Percentiles rank a stretch among this genome's conserved stretches.
Conservation (phyloP, 2,113 vertebrate genomes). For the Ceratotherium simum region DNA sequence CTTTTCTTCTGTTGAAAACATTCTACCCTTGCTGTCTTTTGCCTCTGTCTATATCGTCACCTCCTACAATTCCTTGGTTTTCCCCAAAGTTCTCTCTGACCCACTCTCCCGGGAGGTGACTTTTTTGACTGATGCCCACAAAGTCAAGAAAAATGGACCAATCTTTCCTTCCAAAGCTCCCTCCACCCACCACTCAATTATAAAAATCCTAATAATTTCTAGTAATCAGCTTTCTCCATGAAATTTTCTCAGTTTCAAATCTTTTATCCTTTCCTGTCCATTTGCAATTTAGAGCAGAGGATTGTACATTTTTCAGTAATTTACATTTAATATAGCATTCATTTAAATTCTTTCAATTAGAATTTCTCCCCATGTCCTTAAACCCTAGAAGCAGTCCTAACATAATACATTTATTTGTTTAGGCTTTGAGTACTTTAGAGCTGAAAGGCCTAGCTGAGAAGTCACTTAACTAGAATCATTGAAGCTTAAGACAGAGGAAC, state of each 20-base stretch:
- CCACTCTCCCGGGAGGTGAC: neutral
- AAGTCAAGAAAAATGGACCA: neutral
- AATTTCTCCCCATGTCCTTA: neutral
- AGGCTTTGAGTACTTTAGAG: neutral
- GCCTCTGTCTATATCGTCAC: neutral
- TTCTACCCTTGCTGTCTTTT: neutral
- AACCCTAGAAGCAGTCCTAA: neutral
- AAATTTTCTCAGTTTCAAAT: neutral
- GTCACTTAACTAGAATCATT: neutral
- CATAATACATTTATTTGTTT: neutral
- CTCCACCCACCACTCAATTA: too few relatives aligned
- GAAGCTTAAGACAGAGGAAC: neutral
- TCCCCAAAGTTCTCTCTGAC: neutral
- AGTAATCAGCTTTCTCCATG: neutral
- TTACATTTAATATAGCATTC: neutral
- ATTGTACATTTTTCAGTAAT: neutral
- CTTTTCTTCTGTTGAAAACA: neutral
- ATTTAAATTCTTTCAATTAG: neutral
- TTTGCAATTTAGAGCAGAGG: neutral
- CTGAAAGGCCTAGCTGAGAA: neutral
- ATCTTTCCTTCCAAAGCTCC: neutral
- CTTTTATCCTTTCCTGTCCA: neutral
- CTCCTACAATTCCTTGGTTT: neutral
- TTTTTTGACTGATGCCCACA: neutral
- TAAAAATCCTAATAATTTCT: neutral